phyloP scores from a whole-genome alignment of 2,888 invertebrate genomes.

The Bombylius major region DNA sequence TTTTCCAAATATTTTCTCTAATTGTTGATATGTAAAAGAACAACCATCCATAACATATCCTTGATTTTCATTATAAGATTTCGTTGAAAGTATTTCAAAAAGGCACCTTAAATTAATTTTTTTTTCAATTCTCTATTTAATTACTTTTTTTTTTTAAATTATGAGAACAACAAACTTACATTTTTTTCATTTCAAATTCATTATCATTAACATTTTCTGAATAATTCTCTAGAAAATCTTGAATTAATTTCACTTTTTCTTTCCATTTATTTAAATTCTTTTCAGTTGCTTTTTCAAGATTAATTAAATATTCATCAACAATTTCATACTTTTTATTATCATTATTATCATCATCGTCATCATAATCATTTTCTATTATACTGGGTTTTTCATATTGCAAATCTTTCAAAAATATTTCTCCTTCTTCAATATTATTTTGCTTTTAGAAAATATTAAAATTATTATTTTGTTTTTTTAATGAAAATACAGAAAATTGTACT shows the following conservation, averaged over 20 bases:
- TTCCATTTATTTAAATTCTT: not conserved
- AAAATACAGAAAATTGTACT: not conserved
- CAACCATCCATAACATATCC: constrained; percentile 18
- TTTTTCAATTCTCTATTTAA: too few relatives aligned
- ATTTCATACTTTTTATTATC: not conserved
- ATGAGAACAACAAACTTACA: not conserved
- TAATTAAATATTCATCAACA: not conserved
- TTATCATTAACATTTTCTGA: not conserved
- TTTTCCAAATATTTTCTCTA: constrained; percentile 9
- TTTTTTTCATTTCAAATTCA: not conserved
- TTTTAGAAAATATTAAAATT: not conserved
- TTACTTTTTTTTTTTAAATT: too few relatives aligned
- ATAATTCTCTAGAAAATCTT: not conserved
- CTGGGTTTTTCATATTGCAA: constrained; percentile 30
- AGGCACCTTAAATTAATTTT: constrained; percentile 6
- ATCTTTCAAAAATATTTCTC: constrained; percentile 16
- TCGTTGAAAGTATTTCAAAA: constrained; percentile 7
- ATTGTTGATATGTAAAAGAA: constrained; percentile 15
- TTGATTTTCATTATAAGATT: constrained; percentile 15
- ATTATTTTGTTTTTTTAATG: not conserved
- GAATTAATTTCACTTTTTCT: not conserved
- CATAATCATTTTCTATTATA: not conserved
- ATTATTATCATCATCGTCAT: not conserved
- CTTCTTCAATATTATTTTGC: not conserved
- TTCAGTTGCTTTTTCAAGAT: not conserved